Conservation (phyloP, 2,113 vertebrate species). For the Chlamydotis undulata region DNA sequence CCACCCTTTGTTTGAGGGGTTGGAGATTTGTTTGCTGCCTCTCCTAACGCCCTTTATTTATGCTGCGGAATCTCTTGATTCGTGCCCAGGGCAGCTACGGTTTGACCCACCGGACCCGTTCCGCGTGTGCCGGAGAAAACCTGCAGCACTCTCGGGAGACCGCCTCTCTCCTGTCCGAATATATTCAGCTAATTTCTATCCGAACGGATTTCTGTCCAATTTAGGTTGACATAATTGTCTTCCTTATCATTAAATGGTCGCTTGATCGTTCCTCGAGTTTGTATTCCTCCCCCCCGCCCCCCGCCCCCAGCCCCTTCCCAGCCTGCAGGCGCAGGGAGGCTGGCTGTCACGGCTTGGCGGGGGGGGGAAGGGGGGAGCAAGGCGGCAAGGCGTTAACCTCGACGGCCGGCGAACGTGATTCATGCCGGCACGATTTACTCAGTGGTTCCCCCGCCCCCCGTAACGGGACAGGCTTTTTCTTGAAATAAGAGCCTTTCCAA, state of each 20-base stretch:
- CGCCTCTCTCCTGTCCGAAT: background rate
- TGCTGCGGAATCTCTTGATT: background rate
- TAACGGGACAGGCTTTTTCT: no score
- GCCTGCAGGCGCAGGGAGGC: no score
- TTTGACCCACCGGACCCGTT: no score
- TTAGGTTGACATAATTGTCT: background rate
- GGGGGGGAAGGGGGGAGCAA: no score
- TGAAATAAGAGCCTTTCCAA: background rate
- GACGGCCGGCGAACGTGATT: no score
- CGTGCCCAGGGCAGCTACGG: background rate
- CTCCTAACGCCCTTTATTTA: background rate
- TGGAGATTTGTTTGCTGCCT: background rate
- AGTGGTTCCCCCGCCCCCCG: no score
- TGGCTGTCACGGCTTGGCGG: no score
- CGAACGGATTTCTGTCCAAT: background rate
- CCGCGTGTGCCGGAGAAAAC: background rate
- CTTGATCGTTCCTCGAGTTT: background rate
- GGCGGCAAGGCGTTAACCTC: no score
- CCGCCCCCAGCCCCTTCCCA: background rate
- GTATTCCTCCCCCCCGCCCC: rapidly evolving
- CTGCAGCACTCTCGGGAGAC: no score
- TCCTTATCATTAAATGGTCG: background rate
- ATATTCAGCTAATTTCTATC: background rate
- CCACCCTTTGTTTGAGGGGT: background rate
- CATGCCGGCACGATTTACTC: no score